Conservation (phyloP, 2,113 vertebrate genomes). For the Promerops cafer region DNA sequence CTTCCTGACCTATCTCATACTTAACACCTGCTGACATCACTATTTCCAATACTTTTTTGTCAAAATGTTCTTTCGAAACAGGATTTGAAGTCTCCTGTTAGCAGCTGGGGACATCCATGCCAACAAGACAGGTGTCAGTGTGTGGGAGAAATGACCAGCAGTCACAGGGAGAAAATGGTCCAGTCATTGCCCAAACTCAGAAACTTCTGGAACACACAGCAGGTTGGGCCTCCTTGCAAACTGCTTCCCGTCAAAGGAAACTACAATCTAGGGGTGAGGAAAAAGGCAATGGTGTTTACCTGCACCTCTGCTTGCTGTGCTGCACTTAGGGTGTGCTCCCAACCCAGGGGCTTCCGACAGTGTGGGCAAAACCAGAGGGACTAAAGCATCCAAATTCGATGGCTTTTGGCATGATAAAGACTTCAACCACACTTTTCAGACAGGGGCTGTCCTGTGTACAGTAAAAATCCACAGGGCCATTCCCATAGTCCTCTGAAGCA, state of each 20-base stretch:
- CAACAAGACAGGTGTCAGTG: neutral
- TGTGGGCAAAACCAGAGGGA: neutral
- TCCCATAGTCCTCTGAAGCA: neutral
- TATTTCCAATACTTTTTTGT: neutral
- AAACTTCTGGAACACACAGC: neutral
- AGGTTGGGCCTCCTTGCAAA: neutral
- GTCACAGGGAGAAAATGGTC: neutral
- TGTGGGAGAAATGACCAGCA: neutral
- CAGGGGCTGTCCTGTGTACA: neutral
- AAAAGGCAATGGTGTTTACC: neutral
- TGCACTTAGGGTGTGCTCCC: neutral
- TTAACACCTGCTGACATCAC: neutral
- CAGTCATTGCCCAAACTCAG: neutral
- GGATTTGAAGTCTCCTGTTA: neutral
- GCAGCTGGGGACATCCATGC: neutral
- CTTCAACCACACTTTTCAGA: neutral
- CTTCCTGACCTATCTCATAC: neutral
- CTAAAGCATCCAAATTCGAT: neutral
- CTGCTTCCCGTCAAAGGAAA: neutral
- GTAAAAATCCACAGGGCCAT: neutral
- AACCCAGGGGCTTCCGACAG: neutral
- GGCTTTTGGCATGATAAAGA: neutral
- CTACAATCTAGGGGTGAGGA: rapidly evolving
- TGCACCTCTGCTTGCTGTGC: neutral
- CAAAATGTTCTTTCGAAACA: neutral